Percentiles rank a stretch among this genome's conserved stretches.
phyloP scores from a whole-genome alignment of 1,140 invertebrate genomes.

The Anoplophora glabripennis region DNA sequence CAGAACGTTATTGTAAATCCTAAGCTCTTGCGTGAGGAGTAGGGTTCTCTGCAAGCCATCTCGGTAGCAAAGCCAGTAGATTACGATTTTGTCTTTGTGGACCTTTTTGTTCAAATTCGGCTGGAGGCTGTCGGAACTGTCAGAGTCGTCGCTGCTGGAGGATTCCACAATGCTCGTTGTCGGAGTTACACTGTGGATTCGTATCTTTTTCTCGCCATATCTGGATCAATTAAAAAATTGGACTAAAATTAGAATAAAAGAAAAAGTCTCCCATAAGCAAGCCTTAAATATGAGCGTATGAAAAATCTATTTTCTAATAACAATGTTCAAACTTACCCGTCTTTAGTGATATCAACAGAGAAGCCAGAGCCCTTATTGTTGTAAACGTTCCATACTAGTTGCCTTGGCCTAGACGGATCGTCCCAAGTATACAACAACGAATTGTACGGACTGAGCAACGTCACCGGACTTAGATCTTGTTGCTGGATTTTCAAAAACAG shows the following conservation, averaged over 20 bases:
- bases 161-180: conserved; percentile 43
- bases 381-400: conserved; percentile 80
- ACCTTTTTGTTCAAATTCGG: conserved; percentile 50
- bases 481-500: conserved; percentile 80
- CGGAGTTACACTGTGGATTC: conserved; percentile 61
- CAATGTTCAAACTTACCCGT: conserved; percentile 56
- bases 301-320: too few relatives aligned
- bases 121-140: conserved; percentile 51
- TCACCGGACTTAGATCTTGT: conserved; percentile 67
- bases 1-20: conserved; percentile 65
- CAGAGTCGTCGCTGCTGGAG: conserved; percentile 56
- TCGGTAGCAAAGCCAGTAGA: conserved; percentile 80
- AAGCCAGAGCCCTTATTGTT: conserved; percentile 75
- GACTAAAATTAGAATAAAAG: too few relatives aligned
- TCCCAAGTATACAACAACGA: conserved; percentile 84
- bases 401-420: conserved; percentile 69
- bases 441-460: conserved; percentile 73
- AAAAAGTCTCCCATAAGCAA: too few relatives aligned
- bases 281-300: too few relatives aligned
- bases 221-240: too few relatives aligned
- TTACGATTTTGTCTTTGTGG: conserved; percentile 59
- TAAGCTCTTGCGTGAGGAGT: conserved; percentile 77
- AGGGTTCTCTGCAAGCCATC: conserved; percentile 73
- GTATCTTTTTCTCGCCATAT: conserved; percentile 67
- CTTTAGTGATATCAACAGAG: conserved; percentile 65